Conservation (phyloP, 1,140 invertebrate species). For the Heliconius congener region DNA sequence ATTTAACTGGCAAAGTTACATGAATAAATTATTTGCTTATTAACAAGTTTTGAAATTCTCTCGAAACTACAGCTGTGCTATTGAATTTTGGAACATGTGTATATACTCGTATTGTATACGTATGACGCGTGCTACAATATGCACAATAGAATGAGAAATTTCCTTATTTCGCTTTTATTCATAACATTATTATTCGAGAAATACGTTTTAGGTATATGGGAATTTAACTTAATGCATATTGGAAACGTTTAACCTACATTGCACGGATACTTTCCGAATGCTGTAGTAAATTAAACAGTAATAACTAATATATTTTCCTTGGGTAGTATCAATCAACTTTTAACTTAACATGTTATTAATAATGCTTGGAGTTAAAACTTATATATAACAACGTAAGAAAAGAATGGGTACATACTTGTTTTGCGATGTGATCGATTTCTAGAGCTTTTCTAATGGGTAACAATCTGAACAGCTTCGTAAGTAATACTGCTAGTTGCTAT, state of each 20-base stretch:
- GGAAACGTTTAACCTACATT: background rate
- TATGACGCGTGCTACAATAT: background rate
- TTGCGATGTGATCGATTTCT: constrained; percentile 6
- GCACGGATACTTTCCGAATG: background rate
- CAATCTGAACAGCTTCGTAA: constrained; percentile 43
- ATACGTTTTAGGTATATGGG: background rate
- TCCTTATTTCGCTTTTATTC: background rate
- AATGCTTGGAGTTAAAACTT: constrained; percentile 36
- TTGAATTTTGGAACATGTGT: background rate
- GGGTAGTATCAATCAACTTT: background rate
- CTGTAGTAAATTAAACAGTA: background rate
- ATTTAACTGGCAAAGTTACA: background rate
- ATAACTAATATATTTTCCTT: background rate
- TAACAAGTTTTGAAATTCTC: background rate
- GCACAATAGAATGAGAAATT: background rate
- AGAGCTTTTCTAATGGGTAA: constrained; percentile 32
- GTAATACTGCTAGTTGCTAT: constrained; percentile 26
- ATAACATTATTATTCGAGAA: background rate
- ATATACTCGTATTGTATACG: background rate
- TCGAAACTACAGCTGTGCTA: background rate
- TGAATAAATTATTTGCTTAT: background rate
- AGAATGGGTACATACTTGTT: background rate
- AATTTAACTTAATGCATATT: background rate
- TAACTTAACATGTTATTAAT: constrained; percentile 21
- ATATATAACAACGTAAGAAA: constrained; percentile 25